Evolutionary conservation across 2,113 vertebrate genomes (phyloP).

Genomic region (Etheostoma cragini): DNA sequence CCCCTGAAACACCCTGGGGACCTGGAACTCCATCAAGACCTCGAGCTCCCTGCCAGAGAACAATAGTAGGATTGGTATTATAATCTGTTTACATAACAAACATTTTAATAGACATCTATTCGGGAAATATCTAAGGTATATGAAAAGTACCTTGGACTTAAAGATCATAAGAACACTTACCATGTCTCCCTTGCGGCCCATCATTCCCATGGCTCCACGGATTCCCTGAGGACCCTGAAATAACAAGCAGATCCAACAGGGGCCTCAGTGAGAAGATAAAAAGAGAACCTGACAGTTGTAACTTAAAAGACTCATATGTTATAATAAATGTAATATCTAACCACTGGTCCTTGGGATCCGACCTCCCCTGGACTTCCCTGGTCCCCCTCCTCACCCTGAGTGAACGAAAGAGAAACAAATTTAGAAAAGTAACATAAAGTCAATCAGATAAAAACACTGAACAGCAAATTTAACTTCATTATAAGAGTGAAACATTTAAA

Average conservation of each 20-base stretch:
- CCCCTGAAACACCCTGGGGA: conserved; percentile 90
- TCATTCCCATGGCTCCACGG: conserved; percentile 91
- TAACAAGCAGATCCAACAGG: conserved; percentile 38
- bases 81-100: not conserved
- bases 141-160: not conserved
- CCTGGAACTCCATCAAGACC: conserved; percentile 94
- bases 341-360: conserved; percentile 91
- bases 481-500: conserved; percentile 8
- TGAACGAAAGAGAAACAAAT: conserved; percentile 29
- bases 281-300: not conserved
- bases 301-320: not conserved
- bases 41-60: conserved; percentile 86
- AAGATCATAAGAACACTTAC: conserved; percentile 78
- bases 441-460: conserved; percentile 15
- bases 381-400: conserved; percentile 95
- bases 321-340: conserved; percentile 80
- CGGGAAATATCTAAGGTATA: not conserved
- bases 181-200: conserved; percentile 91
- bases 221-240: conserved; percentile 92
- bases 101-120: not conserved
- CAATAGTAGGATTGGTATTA: conserved; percentile 1
- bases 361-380: conserved; percentile 91
- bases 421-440: conserved; percentile 1
- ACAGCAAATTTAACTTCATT: conserved; percentile 5
- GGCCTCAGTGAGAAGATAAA: conserved; percentile 25